Evolutionary conservation across 2,797 vertebrate genomes (phyloP), one percentile per base, ranked within the genome.

Genomic region (Premnoplex brunnescens): DNA sequence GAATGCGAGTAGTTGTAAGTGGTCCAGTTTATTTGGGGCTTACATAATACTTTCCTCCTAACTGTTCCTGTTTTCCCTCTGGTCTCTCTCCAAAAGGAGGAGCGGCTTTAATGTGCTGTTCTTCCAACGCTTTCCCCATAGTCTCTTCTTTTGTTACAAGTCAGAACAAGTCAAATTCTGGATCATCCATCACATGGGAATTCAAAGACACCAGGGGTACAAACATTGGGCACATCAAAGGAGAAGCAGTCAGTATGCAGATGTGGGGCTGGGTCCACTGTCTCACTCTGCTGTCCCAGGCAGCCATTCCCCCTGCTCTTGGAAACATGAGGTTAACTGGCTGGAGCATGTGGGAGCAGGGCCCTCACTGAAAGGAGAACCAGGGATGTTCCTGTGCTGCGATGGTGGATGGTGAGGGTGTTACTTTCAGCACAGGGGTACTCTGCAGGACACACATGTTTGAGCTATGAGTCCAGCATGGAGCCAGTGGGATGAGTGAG

Each of bases 381-480:
- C 6, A n/a, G 39, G 44, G 68, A 28, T 14, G 7, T 51, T 22
- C 28, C 0, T 2, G 4, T 39, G 28, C 54, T 44, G 36, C 3
- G 5, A 2, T 30, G 27, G 26, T 64, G 17, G 30, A 26, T 1
- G 3, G 32, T 54, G 52, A 8, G 21, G 28, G 18, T 22, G 11
- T 63, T 74, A 30, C n/a, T 59, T 67, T 49, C 34, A 30, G 21
- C 12, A 2, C 14, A 32, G 27, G 7, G 4, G 1, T 51, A 21
- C 7, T 1, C 9, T n/a, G 28, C 2, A 2, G 51, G 32, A 1
- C 7, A 0, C 6, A 0, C 5, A 12, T 23, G 34, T 67, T 28
- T 19, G 12, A 32, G 37, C 32, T n/a, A 0, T 56, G 34, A 23
- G 26, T 54, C 16, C 26, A 51, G 41, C 67, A 32, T 55, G 55